Conservation (phyloP, 2,113 vertebrate genomes). For the Diadophis punctatus region DNA sequence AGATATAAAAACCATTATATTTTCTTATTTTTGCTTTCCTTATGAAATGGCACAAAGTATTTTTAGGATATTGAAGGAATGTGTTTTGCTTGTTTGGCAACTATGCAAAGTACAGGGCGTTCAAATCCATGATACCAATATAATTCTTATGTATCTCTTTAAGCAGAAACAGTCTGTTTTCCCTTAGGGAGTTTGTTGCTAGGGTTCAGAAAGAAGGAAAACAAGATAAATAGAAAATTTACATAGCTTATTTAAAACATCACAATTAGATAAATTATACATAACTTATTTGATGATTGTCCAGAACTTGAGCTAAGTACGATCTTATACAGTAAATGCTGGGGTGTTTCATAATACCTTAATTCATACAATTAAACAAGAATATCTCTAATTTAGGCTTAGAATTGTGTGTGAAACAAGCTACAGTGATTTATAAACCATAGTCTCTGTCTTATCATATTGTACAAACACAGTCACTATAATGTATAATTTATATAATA, state of each 20-base stretch:
- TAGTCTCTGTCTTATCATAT: background rate
- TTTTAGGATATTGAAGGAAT: background rate
- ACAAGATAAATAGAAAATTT: background rate
- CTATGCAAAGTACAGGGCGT: background rate
- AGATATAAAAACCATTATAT: background rate
- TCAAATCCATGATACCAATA: background rate
- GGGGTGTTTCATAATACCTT: background rate
- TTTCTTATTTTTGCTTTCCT: no score
- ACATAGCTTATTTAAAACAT: constrained; percentile 1
- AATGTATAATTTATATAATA: background rate
- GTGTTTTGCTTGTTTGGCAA: constrained; percentile 4
- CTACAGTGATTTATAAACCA: background rate
- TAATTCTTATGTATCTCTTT: constrained; percentile 20
- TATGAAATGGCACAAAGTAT: constrained; percentile 20
- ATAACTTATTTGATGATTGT: background rate
- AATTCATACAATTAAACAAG: background rate
- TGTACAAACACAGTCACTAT: background rate
- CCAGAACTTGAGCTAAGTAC: constrained; percentile 4
- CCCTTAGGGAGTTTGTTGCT: constrained; percentile 7
- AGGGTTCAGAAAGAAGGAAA: constrained; percentile 6
- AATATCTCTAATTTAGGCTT: background rate
- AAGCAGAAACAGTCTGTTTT: constrained; percentile 7
- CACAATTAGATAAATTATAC: background rate
- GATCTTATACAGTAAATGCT: background rate
- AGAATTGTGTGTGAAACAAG: background rate